Evolutionary conservation across 1,140 invertebrate species (phyloP).

Genomic region (Leptinotarsa lineolata): DNA sequence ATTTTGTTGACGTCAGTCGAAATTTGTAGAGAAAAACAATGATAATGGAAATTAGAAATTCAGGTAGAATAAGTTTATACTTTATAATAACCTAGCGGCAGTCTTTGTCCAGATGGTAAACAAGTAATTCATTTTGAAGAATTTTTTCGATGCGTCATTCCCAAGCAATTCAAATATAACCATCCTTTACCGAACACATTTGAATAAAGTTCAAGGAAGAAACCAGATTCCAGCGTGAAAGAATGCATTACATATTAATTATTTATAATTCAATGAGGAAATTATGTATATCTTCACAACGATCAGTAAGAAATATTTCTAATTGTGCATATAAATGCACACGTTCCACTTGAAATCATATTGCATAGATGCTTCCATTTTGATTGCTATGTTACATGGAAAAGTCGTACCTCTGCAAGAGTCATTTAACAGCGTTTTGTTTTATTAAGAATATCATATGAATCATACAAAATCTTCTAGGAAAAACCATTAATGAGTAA

Average conservation of each 20-base stretch:
- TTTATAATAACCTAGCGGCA: neutral
- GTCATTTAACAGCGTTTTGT: too few relatives aligned
- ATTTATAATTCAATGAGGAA: conserved; percentile 25
- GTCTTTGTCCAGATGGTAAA: conserved; percentile 20
- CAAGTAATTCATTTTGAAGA: conserved; percentile 27
- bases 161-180: conserved; percentile 19
- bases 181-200: conserved; percentile 9
- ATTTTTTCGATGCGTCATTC: conserved; percentile 24
- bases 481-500: too few relatives aligned
- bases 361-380: neutral
- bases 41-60: too few relatives aligned
- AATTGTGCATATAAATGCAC: conserved; percentile 25
- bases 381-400: neutral
- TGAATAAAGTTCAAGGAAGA: conserved; percentile 31
- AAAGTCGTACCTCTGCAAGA: neutral
- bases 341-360: conserved; percentile 5
- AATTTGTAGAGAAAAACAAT: too few relatives aligned
- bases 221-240: conserved; percentile 27
- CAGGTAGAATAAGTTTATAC: too few relatives aligned
- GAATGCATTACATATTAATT: conserved; percentile 29
- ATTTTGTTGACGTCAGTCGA: too few relatives aligned
- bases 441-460: too few relatives aligned
- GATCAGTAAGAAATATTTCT: conserved; percentile 1
- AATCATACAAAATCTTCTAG: too few relatives aligned
- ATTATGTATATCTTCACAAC: conserved; percentile 24